These are phyloP conservation scores for Ceratitis capitata DNA, from an alignment of 1,140 invertebrate species.

Conservation along the genomic window DNA sequence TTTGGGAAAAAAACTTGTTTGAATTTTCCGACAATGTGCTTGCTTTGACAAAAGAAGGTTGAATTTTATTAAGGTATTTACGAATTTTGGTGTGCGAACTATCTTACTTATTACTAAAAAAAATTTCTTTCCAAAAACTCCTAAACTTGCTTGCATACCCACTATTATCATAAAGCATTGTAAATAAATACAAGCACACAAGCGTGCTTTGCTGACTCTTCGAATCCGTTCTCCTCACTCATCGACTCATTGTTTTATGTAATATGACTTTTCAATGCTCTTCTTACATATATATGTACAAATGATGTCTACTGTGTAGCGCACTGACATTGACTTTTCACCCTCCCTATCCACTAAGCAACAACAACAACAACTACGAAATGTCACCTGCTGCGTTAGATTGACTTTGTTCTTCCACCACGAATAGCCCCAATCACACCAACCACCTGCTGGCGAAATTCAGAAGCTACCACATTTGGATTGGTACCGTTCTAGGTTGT, in stretches of 20 bases:
- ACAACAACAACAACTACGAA: neutral
- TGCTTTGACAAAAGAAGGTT: too few species aligned
- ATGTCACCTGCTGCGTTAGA: neutral
- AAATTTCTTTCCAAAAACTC: too few species aligned
- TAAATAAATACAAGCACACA: neutral
- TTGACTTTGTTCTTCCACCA: neutral
- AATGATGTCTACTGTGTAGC: neutral
- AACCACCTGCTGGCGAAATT: neutral
- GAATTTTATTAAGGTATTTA: too few species aligned
- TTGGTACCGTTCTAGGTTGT: neutral
- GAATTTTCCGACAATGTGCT: too few species aligned
- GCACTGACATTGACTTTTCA: neutral
- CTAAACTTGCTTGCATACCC: too few species aligned
- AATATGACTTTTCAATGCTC: constrained; percentile 28
- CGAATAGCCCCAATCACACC: neutral
- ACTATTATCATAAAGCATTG: too few species aligned
- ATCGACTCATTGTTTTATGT: neutral
- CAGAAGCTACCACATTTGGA: neutral
- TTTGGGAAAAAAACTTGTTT: too few species aligned
- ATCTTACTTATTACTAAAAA: too few species aligned
- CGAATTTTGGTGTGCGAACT: too few species aligned
- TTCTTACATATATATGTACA: neutral
- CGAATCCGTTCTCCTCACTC: neutral
- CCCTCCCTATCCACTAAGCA: too few species aligned
- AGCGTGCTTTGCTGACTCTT: neutral